Base-by-base conservation (phyloP, 2,888 invertebrate species). In the Nomada ferruginata region DNA sequence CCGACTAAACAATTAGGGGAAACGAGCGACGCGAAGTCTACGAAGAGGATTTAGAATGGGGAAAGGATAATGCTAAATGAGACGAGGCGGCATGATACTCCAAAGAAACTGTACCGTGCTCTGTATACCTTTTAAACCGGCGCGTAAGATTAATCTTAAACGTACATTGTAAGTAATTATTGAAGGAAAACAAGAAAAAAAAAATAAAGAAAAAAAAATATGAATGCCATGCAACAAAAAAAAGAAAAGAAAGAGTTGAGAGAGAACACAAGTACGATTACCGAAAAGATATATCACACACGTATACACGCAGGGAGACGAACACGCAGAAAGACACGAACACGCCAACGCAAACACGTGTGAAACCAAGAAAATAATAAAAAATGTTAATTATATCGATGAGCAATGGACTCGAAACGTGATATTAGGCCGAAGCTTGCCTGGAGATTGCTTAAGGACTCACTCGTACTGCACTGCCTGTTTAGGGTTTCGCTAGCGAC, bases 371-470 rank as follows among this genome's bases (percentile, higher is more conserved):
- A 65, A 66, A 53, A 69, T 82, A 64, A 57, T 70, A 71, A 76
- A 80, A 60, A 52, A 73, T 80, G 75, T 69, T 91, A 91, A 91
- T 89, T 90, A 91, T 88, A 90, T 85, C 85, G 89, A 93, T 90
- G 93, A 93, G 93, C 92, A 92, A 93, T 92, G 93, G 92, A 93
- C 93, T 93, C 93, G 92, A 93, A 93, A 92, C 93, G 93, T 93
- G 93, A 93, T 94, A 94, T 93, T 94, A 93, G 93, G 93, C 93
- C 93, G 92, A 93, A 92, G 93, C 92, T 93, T 93, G 93, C 93
- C 93, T 93, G 93, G 92, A 93, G 92, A 93, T 94, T 93, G 93
- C 93, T 94, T 93, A 93, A 93, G 92, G 91, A 93, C 92, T 92
- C 93, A 92, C 93, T 92, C 91, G 91, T 93, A 93, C 91, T 93